Conservation (phyloP, 2,797 vertebrate genomes). For the Heliangelus exortis region DNA sequence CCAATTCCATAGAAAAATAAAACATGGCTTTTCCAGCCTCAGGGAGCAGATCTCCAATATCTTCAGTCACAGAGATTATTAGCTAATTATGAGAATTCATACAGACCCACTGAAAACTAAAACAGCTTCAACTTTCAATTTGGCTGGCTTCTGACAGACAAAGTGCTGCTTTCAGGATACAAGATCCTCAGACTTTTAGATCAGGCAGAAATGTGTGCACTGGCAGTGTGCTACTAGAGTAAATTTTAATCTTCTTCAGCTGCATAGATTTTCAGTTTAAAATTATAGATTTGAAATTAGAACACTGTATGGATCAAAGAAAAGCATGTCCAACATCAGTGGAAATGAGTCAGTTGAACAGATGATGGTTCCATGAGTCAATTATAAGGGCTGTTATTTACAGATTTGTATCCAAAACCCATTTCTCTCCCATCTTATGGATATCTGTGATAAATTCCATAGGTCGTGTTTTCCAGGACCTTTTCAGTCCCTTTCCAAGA, state of each 20-base stretch:
- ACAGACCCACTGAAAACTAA: background rate
- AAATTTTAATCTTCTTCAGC: background rate
- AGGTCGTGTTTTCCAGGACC: background rate
- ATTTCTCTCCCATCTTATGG: background rate
- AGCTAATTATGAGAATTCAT: background rate
- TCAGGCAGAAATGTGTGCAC: background rate
- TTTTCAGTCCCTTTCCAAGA: background rate
- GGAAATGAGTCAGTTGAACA: background rate
- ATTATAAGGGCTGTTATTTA: background rate
- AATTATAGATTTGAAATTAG: background rate
- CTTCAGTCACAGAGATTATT: background rate
- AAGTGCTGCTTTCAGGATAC: background rate
- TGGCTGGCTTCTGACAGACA: background rate
- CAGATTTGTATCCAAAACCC: background rate
- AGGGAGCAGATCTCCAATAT: background rate
- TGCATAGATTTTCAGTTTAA: background rate
- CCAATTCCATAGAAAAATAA: background rate
- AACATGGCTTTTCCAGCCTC: background rate
- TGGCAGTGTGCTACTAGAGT: background rate
- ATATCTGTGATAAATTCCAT: rapidly evolving
- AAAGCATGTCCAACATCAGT: background rate
- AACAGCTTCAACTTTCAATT: background rate
- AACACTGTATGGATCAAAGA: background rate
- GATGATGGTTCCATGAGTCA: background rate
- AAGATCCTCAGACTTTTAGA: background rate